Conservation (phyloP, 2,888 invertebrate genomes). For the Lutraria lutraria region DNA sequence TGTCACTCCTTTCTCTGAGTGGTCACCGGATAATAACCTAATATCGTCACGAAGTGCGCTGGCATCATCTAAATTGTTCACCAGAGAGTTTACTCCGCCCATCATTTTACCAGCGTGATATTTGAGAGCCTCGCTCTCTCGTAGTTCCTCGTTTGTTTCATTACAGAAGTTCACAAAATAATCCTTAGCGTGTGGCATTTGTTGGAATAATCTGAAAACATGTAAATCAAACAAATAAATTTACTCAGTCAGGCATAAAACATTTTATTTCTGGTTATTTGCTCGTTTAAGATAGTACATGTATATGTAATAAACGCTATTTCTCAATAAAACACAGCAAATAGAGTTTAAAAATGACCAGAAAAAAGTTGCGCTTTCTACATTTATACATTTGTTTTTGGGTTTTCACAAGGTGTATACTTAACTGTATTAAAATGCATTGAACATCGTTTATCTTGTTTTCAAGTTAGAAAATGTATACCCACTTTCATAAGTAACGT, state of each 20-base stretch:
- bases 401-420: no score
- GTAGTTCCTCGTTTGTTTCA: not conserved
- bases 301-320: no score
- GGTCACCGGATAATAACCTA: not conserved
- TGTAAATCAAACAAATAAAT: not conserved
- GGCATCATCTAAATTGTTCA: not conserved
- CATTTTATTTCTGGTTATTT: no score
- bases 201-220: slow-evolving; percentile 5
- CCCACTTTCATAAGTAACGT: no score
- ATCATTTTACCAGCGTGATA: not conserved
- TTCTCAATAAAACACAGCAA: no score
- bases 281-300: no score
- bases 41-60: not conserved
- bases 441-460: no score
- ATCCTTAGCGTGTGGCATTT: not conserved
- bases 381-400: no score
- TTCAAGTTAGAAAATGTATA: no score
- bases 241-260: not conserved
- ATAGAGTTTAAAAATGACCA: no score
- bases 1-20: not conserved
- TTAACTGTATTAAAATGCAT: no score
- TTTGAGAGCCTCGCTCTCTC: not conserved
- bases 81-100: not conserved
- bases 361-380: no score
- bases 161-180: not conserved